These are phyloP conservation scores for Pachyseris speciosa DNA, from an alignment of 64 coral and sea anemone genomes.

Conservation along the genomic window DNA sequence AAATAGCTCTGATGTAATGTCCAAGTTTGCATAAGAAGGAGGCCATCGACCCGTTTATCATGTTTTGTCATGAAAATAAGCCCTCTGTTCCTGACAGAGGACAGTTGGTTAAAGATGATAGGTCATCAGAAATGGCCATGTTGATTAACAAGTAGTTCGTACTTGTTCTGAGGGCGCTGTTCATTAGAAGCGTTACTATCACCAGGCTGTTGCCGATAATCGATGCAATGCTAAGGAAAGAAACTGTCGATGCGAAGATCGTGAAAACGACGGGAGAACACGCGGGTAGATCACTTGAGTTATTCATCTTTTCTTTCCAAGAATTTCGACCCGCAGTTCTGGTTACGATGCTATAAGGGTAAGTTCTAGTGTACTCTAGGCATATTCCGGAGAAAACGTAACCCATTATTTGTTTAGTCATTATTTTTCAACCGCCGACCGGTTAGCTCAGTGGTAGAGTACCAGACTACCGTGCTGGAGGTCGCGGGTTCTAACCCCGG, in stretches of 20 bases:
- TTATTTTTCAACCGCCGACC: too few species aligned
- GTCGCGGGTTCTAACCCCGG: too few species aligned
- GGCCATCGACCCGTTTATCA: neutral
- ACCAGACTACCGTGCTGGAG: too few species aligned
- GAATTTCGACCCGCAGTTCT: too few species aligned
- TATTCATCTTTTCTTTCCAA: neutral
- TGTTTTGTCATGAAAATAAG: neutral
- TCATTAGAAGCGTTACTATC: neutral
- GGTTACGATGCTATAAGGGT: too few species aligned
- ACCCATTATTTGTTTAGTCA: too few species aligned
- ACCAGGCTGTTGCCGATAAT: constrained; percentile 5
- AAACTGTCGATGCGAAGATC: neutral
- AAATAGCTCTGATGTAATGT: neutral
- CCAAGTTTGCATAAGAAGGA: neutral
- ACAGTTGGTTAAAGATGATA: neutral
- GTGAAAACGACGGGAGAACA: neutral
- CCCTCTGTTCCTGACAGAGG: neutral
- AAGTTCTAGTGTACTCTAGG: too few species aligned
- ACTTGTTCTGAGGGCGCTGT: neutral
- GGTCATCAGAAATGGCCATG: neutral
- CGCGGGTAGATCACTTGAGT: neutral
- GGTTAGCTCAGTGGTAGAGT: too few species aligned
- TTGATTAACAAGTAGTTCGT: constrained; percentile 24
- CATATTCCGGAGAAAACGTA: too few species aligned
- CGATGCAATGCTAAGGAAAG: neutral